These are phyloP conservation scores for Eremobia ochroleuca DNA, from an alignment of 2,888 invertebrate genomes.

Conservation along the genomic window DNA sequence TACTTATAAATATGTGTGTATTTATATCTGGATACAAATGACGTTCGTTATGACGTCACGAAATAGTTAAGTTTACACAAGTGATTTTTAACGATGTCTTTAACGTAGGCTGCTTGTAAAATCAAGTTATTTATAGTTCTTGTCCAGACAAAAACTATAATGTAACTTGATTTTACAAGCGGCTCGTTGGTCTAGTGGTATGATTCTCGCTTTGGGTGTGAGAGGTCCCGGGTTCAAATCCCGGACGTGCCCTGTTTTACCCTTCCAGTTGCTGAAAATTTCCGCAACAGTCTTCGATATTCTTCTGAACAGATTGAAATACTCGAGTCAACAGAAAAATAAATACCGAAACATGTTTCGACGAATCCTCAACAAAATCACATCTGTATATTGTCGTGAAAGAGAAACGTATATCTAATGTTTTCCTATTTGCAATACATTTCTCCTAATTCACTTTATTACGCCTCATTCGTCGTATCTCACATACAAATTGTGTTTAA, in stretches of 20 bases:
- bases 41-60: too few species aligned
- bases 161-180: neutral
- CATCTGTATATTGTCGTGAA: conserved; percentile 45
- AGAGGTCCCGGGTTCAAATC: conserved; percentile 91
- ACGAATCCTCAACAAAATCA: conserved; percentile 42
- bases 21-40: too few species aligned
- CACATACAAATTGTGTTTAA: conserved; percentile 90
- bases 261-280: conserved; percentile 37
- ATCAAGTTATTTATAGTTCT: too few species aligned
- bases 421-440: conserved; percentile 87
- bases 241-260: conserved; percentile 88
- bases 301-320: neutral
- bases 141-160: neutral
- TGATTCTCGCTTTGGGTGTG: conserved; percentile 90
- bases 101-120: too few species aligned
- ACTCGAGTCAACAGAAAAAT: conserved; percentile 17
- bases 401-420: conserved; percentile 64
- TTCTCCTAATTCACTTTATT: conserved; percentile 88
- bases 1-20: too few species aligned
- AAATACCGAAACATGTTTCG: conserved; percentile 25
- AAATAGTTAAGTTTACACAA: too few species aligned
- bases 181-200: conserved; percentile 80
- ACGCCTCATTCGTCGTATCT: conserved; percentile 87
- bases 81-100: too few species aligned
- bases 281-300: neutral